phyloP scores from a whole-genome alignment of 2,888 invertebrate species.

The Polylopha cassiicola region DNA sequence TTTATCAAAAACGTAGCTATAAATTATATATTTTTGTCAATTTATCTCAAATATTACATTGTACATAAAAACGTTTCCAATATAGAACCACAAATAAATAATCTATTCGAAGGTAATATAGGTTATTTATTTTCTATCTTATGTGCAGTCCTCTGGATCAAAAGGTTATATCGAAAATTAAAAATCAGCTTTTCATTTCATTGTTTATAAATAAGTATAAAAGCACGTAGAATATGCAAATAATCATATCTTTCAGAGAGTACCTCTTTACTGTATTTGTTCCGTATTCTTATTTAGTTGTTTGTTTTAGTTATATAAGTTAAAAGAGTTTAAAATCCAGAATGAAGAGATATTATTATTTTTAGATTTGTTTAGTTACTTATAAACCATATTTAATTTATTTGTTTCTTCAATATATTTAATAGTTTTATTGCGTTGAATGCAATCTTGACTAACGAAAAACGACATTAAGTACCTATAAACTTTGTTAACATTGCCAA shows the following conservation, averaged over 20 bases:
- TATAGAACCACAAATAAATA: no score
- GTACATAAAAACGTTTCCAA: no score
- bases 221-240: constrained; percentile 1
- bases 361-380: constrained; percentile 51
- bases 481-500: constrained; percentile 38
- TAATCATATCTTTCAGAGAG: constrained; percentile 32
- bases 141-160: no score
- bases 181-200: constrained; percentile 3
- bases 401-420: constrained; percentile 48
- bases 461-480: constrained; percentile 3
- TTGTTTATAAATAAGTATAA: background rate
- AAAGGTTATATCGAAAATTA: no score
- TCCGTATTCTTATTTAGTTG: constrained; percentile 46
- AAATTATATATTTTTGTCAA: no score
- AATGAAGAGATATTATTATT: constrained; percentile 71
- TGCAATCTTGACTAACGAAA: constrained; percentile 9
- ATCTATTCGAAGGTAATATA: no score
- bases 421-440: constrained; percentile 12
- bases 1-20: no score
- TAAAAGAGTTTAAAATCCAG: constrained; percentile 67
- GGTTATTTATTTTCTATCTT: no score
- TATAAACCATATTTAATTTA: constrained; percentile 58
- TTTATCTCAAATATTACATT: no score
- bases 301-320: constrained; percentile 67
- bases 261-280: constrained; percentile 48